phyloP scores from a whole-genome alignment of 2,888 invertebrate genomes.

The Chymomyza caudatula region DNA sequence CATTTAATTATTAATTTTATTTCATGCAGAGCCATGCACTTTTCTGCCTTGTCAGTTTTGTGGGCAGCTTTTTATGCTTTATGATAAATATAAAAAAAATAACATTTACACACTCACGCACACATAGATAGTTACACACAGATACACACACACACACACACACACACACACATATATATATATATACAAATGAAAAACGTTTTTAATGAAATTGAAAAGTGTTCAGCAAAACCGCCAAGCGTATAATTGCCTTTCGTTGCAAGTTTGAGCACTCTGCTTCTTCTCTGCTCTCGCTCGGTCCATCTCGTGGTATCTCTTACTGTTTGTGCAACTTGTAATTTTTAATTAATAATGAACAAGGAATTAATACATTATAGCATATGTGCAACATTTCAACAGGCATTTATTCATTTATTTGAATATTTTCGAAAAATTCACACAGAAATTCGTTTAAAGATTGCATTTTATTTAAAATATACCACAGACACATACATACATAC shows the following conservation, averaged over 20 bases:
- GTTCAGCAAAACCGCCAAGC: constrained; percentile 49
- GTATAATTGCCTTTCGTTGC: constrained; percentile 40
- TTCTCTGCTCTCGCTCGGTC: no score
- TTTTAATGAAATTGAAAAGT: constrained; percentile 50
- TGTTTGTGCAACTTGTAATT: constrained; percentile 37
- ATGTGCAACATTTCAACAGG: background rate
- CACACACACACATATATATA: constrained; percentile 17
- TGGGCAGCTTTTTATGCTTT: background rate
- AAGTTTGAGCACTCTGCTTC: no score
- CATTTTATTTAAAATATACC: background rate
- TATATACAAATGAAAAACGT: constrained; percentile 2
- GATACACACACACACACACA: constrained; percentile 21
- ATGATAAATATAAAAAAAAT: constrained; percentile 13
- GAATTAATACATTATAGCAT: background rate
- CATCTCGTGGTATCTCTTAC: background rate
- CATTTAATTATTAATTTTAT: constrained; percentile 62
- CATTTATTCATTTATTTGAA: constrained; percentile 23
- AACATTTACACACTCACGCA: constrained; percentile 27
- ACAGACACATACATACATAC: background rate
- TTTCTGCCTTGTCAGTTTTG: constrained; percentile 17
- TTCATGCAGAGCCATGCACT: constrained; percentile 55
- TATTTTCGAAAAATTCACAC: constrained; percentile 13
- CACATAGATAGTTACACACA: constrained; percentile 18
- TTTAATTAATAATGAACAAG: constrained; percentile 44
- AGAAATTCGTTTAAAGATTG: background rate